Evolutionary conservation across 2,797 vertebrate species (phyloP), one percentile per base, ranked within the genome.

Genomic region (Allobates femoralis): DNA sequence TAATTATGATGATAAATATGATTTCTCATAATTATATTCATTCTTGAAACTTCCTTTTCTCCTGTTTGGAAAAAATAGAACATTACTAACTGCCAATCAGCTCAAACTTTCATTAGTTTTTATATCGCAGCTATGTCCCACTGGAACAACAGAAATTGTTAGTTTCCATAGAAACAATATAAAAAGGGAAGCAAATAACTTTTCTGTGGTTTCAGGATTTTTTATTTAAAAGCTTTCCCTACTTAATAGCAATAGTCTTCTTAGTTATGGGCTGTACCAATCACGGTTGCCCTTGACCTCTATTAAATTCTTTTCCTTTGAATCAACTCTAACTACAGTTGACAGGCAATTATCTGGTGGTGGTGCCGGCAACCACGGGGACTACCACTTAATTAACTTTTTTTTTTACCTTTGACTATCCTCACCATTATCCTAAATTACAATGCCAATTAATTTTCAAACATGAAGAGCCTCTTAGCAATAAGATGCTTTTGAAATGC

Each of bases 281-380:
- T 88, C 82, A 88, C 71, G 76, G 67, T 58, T 81, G 82, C 83
- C 86, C 86, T 88, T 88, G 86, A 88, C 86, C 86, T 88, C 77
- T 64, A 75, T 88, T 88, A 85, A 51, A 85, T 50, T 50, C 58
- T 30, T 56, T 88, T 85, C 77, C 26, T 88, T 81, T 67, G 60
- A 79, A 82, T 85, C 75, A 85, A 85, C 86, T 84, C 69, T 88
- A 88, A 88, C 83, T 76, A 88, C 77, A 88, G 77, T 81, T 88
- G 86, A 88, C 86, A 88, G 86, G 86, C 82, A 88, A 88, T 88
- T 88, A 88, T 85, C 77, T 85, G 77, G 77, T 88, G 82, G 86
- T 88, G 37, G 82, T 76, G 78, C 58, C 67, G 32, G n/a, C 60
- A 88, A 80, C 86, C 86, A 85, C 67, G n/a, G 86, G 83, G 86